Evolutionary conservation across 2,888 invertebrate genomes (phyloP).

Genomic region (Brenthis daphne): DNA sequence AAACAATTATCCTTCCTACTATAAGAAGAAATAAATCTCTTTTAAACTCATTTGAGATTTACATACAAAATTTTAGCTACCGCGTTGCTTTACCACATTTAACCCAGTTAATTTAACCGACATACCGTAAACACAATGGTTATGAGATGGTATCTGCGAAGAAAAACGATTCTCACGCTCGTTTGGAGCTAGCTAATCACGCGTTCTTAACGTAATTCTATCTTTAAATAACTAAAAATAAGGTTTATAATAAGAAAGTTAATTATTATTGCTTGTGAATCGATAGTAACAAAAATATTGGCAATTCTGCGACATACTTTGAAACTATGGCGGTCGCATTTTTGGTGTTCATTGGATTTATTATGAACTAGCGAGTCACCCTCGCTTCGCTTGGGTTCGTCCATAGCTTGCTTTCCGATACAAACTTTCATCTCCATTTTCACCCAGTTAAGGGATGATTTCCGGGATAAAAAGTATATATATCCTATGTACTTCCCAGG

Average conservation of each 20-base stretch:
- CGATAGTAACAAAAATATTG: not conserved
- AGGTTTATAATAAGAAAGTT: conserved; percentile 10
- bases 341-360: too few species aligned
- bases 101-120: conserved; percentile 35
- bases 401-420: too few species aligned
- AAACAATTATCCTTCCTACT: too few species aligned
- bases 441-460: too few species aligned
- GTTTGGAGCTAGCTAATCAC: conserved; percentile 30
- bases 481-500: too few species aligned
- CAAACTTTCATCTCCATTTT: too few species aligned
- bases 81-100: conserved; percentile 20
- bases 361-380: too few species aligned
- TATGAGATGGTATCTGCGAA: conserved; percentile 32
- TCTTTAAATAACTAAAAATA: conserved; percentile 24
- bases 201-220: conserved; percentile 30
- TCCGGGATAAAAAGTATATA: too few species aligned
- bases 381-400: too few species aligned
- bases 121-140: conserved; percentile 28
- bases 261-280: conserved; percentile 5
- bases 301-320: too few species aligned
- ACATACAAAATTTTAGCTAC: conserved; percentile 10
- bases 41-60: conserved; percentile 1
- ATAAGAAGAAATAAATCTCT: too few species aligned
- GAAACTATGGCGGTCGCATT: too few species aligned
- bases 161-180: conserved; percentile 35